Evolutionary conservation across 1,140 invertebrate genomes (phyloP), one percentile per base, ranked within the genome.

Genomic region (Ceratoteleas bidentatus): DNA sequence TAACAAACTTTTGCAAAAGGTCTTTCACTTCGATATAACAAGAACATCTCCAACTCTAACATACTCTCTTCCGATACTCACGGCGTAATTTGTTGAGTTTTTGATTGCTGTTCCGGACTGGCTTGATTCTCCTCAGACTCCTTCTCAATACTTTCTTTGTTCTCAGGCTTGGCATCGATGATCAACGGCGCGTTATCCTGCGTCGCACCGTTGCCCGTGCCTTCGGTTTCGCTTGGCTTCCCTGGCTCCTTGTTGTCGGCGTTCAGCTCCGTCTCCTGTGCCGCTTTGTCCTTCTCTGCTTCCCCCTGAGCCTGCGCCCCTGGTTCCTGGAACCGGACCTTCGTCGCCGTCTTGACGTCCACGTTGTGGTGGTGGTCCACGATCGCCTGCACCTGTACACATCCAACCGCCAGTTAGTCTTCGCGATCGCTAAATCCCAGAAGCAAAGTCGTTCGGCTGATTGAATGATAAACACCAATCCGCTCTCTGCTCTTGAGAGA

Each of bases 311-410:
- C 53, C 54, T 84, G 89, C 82, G 47, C 75, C 40, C 92, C 92
- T 33, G 95, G 95, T 87, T 97, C 96, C 85, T 96, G 95, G 92
- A 97, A 97, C 60, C 96, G 94, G 40, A 97, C 96, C 92, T 97
- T 97, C 49, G 95, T 96, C 4, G 95, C 93, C 33, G 94, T 94
- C 92, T 96, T 96, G 49, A 94, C 94, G 83, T 95, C 94, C 68
- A 93, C 92, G 72, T 92, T 92, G 89, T 97, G 96, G 88, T 97
- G 96, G 86, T 97, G 96, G 90, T 98, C 97, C 38, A 98, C 95
- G 83, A 98, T 98, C 16, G 96, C 95, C 93, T 98, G 97, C 33
- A 98, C 96, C 96, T 97, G 81, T 76, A 50, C 66, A 24, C 15
- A 34, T 9, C n/a, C 40, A 49, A 49, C 2, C 6, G n/a, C 14